Evolutionary conservation across 2,888 invertebrate species (phyloP), one percentile per base, ranked within the genome.

Genomic region (Cryptops parisi): DNA sequence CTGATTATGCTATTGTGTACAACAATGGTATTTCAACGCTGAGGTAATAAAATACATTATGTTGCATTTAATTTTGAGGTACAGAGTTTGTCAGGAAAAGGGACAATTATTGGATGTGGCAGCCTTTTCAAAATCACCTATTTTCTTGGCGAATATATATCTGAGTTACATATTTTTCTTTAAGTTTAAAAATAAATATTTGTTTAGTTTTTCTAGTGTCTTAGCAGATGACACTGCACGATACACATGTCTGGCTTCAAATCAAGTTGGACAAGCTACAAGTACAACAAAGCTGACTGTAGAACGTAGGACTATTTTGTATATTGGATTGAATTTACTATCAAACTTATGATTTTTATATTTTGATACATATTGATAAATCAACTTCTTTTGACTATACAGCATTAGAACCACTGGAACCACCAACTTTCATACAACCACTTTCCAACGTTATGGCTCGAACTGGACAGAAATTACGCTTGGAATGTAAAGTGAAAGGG

Each of bases 1-100:
- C 79, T 1, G 80, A 81, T 65, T 86, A 82, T 65, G 70, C 76
- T 57, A 84, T 84, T 57, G 84, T 81, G 19, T 84, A 81, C 64
- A 86, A 86, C 65, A 86, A 87, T 63, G 86, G 87, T 3, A 80
- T 82, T 52, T 86, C 85, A 47, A 73, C 79, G 25, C 66, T 88
- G 54, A 78, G 77, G 57, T 57, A 53, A 27, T 1, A 33, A 15
- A 33, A 15, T 33, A 9, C 33, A 33, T 33, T 33, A 6, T 9
- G 6, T 33, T 33, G 15, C 15, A 9, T 33, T 33, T 60, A 65
- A n/a, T n/a, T n/a, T n/a, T n/a, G n/a, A n/a, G n/a, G n/a, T n/a
- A n/a, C n/a, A n/a, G n/a, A n/a, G n/a, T n/a, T n/a, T n/a, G n/a
- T n/a, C n/a, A n/a, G n/a, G n/a, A n/a, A n/a, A n/a, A n/a, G n/a